phyloP scores from a whole-genome alignment of 2,888 invertebrate genomes.

The Diarsia mendica region DNA sequence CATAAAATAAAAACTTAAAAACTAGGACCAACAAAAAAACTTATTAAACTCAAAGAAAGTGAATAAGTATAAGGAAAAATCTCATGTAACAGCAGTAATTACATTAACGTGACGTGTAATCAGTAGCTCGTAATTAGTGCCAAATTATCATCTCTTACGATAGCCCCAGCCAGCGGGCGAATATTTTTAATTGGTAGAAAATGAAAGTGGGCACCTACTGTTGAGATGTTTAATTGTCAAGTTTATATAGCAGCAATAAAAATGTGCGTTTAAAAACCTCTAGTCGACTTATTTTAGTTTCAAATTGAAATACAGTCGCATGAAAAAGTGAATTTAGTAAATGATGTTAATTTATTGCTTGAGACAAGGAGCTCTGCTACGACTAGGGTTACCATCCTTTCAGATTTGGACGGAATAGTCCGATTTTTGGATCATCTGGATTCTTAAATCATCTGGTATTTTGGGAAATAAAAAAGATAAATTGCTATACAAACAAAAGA shows the following conservation, averaged over 20 bases:
- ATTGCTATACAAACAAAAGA: not conserved
- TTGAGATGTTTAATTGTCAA: constrained; percentile 51
- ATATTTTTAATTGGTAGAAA: constrained; percentile 72
- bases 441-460: no score
- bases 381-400: not conserved
- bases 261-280: constrained; percentile 21
- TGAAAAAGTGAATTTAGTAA: constrained; percentile 14
- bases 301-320: constrained; percentile 16
- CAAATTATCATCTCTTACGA: constrained; percentile 62
- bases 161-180: constrained; percentile 44
- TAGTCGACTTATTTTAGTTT: constrained; percentile 13
- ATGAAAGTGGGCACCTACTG: constrained; percentile 65
- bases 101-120: constrained; percentile 54
- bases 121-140: constrained; percentile 55
- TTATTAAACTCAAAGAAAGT: constrained; percentile 47
- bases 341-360: not conserved
- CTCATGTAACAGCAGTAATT: constrained; percentile 53
- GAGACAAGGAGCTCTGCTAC: not conserved
- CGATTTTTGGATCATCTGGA: no score
- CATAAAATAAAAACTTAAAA: not conserved
- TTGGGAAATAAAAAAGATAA: not conserved
- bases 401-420: no score
- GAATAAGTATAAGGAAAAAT: constrained; percentile 45
- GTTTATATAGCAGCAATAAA: constrained; percentile 40
- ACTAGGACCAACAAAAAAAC: not conserved